Evolutionary conservation across 2,113 vertebrate species (phyloP).

Genomic region (Lynx canadensis): DNA sequence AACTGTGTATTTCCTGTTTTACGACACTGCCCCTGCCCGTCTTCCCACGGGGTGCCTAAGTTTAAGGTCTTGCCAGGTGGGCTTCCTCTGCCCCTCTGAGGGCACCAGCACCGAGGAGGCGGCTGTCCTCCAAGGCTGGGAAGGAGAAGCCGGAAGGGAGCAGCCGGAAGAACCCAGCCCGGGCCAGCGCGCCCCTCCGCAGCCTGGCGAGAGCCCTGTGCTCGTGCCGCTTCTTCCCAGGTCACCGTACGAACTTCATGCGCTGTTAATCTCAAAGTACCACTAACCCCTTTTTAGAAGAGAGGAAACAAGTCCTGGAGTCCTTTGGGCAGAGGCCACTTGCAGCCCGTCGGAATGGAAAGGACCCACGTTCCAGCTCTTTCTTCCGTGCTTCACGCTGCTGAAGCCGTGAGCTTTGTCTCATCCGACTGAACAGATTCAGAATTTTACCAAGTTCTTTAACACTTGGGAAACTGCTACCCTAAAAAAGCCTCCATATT

Average conservation of each 20-base stretch:
- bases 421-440: neutral
- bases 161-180: neutral
- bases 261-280: neutral
- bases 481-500: neutral
- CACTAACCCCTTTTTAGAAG: neutral
- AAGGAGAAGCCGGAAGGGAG: too few relatives aligned
- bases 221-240: neutral
- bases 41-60: neutral
- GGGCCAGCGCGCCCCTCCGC: accelerated
- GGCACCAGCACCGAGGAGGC: neutral
- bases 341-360: neutral
- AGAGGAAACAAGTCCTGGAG: neutral
- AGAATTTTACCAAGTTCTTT: neutral
- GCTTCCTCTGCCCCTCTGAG: neutral
- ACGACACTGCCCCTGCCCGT: neutral
- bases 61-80: neutral
- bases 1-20: neutral
- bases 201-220: neutral
- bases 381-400: neutral
- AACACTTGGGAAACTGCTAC: neutral
- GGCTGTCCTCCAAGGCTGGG: neutral
- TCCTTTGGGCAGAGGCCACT: neutral
- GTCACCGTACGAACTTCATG: neutral
- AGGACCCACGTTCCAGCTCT: neutral
- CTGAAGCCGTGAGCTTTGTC: neutral